These are phyloP conservation scores for Thymallus thymallus DNA, from an alignment of 2,113 vertebrate genomes.

Conservation along the genomic window DNA sequence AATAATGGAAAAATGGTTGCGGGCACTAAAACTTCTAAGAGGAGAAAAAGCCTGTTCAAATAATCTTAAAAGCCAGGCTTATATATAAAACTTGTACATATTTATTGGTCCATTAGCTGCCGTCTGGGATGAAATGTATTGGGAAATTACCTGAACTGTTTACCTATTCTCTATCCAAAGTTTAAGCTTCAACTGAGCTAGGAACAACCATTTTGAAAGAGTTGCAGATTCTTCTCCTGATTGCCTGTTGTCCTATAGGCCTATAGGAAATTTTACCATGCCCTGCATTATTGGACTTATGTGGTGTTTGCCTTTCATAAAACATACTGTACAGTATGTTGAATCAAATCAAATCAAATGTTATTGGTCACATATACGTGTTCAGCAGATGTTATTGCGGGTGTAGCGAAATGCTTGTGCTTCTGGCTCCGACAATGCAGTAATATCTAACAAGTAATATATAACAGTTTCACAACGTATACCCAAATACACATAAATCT, in stretches of 20 bases:
- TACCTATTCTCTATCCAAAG: background rate
- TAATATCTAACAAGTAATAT: too few relatives aligned
- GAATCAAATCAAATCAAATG: too few relatives aligned
- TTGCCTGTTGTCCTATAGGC: background rate
- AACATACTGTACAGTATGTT: too few relatives aligned
- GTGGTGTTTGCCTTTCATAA: background rate
- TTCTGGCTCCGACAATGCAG: too few relatives aligned
- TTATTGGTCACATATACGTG: too few relatives aligned
- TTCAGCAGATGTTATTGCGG: too few relatives aligned
- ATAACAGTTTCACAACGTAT: too few relatives aligned
- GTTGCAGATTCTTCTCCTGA: background rate
- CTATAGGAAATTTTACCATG: background rate
- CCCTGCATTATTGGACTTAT: background rate
- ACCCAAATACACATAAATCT: too few relatives aligned
- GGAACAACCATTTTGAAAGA: background rate
- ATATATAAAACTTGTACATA: slow-evolving; percentile 3
- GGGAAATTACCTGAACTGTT: slow-evolving; percentile 4
- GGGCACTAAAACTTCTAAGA: background rate
- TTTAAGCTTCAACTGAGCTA: background rate
- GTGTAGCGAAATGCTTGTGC: too few relatives aligned
- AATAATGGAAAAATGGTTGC: background rate
- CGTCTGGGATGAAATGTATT: background rate
- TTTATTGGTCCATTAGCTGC: slow-evolving; percentile 10
- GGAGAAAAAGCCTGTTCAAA: background rate
- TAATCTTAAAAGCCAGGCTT: background rate